These are phyloP conservation scores for Metallyticus violacea DNA, from an alignment of 2,888 invertebrate species.

Conservation along the genomic window DNA sequence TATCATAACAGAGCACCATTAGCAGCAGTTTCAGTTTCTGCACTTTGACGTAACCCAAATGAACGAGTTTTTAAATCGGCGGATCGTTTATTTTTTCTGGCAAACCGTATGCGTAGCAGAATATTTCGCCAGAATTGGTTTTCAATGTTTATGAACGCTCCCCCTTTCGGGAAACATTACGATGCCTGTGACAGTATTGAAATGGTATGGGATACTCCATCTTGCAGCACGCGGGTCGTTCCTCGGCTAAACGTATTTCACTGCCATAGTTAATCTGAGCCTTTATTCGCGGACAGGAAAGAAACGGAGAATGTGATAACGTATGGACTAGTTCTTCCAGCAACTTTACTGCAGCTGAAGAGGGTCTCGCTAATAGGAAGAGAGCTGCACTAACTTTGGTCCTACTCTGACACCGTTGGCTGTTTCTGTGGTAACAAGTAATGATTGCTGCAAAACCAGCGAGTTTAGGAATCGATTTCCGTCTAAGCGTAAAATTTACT, in stretches of 20 bases:
- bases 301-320: not conserved
- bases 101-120: too few species aligned
- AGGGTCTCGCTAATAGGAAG: not conserved
- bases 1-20: too few species aligned
- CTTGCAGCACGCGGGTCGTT: too few species aligned
- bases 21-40: too few species aligned
- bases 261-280: not conserved
- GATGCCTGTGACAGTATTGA: too few species aligned
- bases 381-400: not conserved
- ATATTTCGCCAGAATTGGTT: too few species aligned
- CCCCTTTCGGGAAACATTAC: too few species aligned
- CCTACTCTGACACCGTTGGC: not conserved
- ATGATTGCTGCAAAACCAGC: not conserved
- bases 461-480: not conserved
- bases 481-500: not conserved
- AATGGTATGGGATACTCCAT: too few species aligned
- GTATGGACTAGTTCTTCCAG: not conserved
- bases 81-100: too few species aligned
- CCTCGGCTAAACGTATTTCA: not conserved
- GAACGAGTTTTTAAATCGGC: too few species aligned
- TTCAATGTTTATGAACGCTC: too few species aligned
- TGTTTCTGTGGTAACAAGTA: not conserved
- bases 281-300: not conserved
- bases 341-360: not conserved
- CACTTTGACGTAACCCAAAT: too few species aligned